These are phyloP conservation scores for Garrulus glandarius DNA, from an alignment of 2,797 vertebrate species.

Conservation along the genomic window DNA sequence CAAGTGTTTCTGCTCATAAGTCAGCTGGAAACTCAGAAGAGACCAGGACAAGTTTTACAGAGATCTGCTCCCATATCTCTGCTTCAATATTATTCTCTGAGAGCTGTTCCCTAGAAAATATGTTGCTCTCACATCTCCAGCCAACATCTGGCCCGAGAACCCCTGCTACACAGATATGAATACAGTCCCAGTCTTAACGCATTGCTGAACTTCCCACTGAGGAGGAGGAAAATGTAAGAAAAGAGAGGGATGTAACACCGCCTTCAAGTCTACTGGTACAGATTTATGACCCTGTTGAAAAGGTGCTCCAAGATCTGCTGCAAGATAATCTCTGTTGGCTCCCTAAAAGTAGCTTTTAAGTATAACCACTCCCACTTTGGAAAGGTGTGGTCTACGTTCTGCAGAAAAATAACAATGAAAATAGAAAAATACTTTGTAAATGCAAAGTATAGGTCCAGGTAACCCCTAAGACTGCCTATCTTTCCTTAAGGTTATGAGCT, in stretches of 20 bases:
- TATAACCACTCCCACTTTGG: background rate
- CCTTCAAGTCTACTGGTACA: background rate
- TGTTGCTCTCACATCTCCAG: background rate
- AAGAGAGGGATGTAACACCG: background rate
- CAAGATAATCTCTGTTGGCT: background rate
- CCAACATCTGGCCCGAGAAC: conserved; percentile 25
- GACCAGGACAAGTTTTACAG: background rate
- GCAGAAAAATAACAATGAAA: background rate
- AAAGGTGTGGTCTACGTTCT: background rate
- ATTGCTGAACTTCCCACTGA: background rate
- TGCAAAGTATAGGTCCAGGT: background rate
- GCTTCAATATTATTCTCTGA: background rate
- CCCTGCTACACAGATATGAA: background rate
- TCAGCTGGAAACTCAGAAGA: background rate
- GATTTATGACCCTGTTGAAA: background rate
- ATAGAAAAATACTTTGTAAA: background rate
- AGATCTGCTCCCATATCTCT: background rate
- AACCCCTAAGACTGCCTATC: background rate
- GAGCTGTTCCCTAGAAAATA: background rate
- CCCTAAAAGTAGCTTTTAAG: background rate
- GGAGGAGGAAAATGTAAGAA: background rate
- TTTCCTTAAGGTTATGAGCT: background rate
- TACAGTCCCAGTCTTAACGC: background rate
- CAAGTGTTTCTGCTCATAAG: background rate
- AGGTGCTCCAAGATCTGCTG: background rate